Evolutionary conservation across 2,888 invertebrate genomes (phyloP), one percentile per base, ranked within the genome.

Genomic region (Dendrolimus pini): DNA sequence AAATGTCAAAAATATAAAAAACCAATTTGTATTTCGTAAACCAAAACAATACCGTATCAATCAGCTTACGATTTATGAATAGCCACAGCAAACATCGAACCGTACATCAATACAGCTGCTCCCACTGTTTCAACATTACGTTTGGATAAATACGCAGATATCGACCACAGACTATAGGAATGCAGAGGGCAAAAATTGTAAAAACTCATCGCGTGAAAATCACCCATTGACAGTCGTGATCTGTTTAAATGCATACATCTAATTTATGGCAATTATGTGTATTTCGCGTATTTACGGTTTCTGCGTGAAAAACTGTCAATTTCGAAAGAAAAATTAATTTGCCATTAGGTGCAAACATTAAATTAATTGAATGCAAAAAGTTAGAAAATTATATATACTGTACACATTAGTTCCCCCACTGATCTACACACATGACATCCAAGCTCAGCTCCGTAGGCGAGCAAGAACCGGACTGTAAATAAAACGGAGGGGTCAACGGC

Each of bases 401-500:
- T 30, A 30, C 30, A 30, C 3, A 30, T 30, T 30, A 30, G 47
- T 10, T 47, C 12, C 47, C 61, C 56, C 47, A 47, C 47, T 47
- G 47, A 47, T 47, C 47, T 47, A 47, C 47, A 47, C 7, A 47
- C 47, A 47, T 12, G 47, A 47, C 12, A 47, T 47, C 12, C 47
- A 47, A 65, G 9, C 47, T 8, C 10, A 47, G 55, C 60, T 62
- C 61, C 61, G 70, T 62, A 68, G 71, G 67, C 69, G 70, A 65
- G 62, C 63, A 67, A 71, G 72, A 69, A 75, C 79, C 77, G 79
- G 77, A 71, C 71, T 72, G 80, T 80, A 84, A 83, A 85, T 82
- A 85, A 78, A 76, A 75, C 67, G 60, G 6, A 10, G 70, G 76
- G 85, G 83, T 85, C 85, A 85, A 80, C 80, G 84, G 65, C 79